A percentile compares a stretch with the other conserved stretches of the same genome.
Evolutionary conservation across 2,113 vertebrate species (phyloP).

Genomic region (Atractosteus spatula): DNA sequence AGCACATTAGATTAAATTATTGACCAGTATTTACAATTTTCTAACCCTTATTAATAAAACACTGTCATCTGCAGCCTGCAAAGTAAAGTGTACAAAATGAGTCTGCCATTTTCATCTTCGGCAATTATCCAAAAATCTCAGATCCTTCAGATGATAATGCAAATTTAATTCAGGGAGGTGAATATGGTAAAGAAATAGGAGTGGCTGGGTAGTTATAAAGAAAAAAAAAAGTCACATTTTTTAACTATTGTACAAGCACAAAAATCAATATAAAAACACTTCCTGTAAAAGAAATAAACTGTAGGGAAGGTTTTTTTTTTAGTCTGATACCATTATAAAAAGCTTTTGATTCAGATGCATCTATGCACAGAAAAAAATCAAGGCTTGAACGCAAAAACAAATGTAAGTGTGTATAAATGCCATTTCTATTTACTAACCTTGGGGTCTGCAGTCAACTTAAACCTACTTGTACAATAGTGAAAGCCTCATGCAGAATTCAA

Average conservation of each 20-base stretch:
- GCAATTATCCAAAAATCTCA: background rate
- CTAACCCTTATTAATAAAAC: constrained; percentile 5
- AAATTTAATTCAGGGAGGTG: background rate
- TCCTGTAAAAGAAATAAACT: background rate
- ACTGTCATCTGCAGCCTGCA: background rate
- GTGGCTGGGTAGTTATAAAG: background rate
- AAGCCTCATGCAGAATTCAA: no score
- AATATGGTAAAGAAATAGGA: background rate
- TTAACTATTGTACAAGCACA: background rate
- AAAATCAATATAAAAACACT: constrained; percentile 2
- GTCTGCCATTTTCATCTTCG: background rate
- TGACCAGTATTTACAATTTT: background rate
- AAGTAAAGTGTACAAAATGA: background rate
- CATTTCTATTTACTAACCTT: no score
- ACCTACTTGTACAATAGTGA: no score
- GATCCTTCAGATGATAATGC: background rate
- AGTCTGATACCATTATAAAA: no score
- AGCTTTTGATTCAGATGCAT: no score
- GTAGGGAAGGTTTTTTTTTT: background rate
- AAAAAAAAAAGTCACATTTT: background rate
- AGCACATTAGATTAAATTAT: constrained; percentile 20
- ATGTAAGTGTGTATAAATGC: no score
- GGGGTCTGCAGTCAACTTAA: no score
- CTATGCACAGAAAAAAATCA: no score
- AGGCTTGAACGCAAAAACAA: no score